Base-by-base conservation (phyloP, 2,888 invertebrate species). In the Anoncus sp. region DNA sequence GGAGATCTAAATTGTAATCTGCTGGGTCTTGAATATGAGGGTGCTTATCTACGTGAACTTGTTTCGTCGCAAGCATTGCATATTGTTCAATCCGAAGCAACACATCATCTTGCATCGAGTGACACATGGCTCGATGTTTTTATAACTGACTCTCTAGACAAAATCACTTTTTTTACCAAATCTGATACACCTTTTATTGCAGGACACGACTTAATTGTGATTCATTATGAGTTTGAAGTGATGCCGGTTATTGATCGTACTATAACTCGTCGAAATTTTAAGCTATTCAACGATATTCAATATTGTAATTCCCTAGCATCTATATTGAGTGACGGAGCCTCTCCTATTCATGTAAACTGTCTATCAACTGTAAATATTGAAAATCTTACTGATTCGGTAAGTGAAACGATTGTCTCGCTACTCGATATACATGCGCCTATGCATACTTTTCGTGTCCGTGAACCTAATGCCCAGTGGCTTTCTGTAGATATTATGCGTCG, bases 1-100 rank as follows among this genome's bases (percentile, higher is more conserved):
- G 66, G 59, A 1, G 59, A 59, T 12, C n/a, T 66, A 3, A 73
- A 73, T n/a, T 65, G 55, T 4, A 65, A 65, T 47, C 16, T 57
- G 0, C 16, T 45, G 2, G 12, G 3, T 1, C 10, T 49, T 4
- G 43, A 22, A 14, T 51, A 20, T 14, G 24, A 57, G 20, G 27
- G 63, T 2, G 9, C 5, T 2, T 22, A 20, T n/a, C 24, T 73
- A 0, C 20, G 45, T 6, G 40, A 53, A 1, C 40, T 63, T 1
- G 12, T 40, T 4, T 45, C 27, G 1, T 7, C 43, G 0, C 12
- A 35, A 5, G 22, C 63, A 6, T 12, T 63, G 1, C 10, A 22
- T 4, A n/a, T n/a, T n/a, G n/a, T n/a, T n/a, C n/a, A n/a, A n/a
- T n/a, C n/a, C n/a, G n/a, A n/a, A n/a, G n/a, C n/a, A 0, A 53